phyloP scores from a whole-genome alignment of 2,797 vertebrate genomes.

The Ceryle rudis region DNA sequence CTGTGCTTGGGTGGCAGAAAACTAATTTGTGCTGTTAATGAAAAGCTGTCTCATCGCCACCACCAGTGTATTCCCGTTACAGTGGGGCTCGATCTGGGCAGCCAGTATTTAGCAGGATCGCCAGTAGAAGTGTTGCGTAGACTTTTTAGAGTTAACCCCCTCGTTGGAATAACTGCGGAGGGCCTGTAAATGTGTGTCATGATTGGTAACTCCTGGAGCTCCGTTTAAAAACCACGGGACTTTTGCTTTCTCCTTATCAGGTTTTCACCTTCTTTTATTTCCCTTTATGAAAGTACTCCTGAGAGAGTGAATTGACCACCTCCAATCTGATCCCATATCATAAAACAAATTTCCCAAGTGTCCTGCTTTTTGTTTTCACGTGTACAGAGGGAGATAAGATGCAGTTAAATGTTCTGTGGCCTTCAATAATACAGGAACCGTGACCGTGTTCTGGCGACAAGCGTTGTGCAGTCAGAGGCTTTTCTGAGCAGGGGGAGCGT shows the following conservation, averaged over 20 bases:
- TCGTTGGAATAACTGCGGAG: background rate
- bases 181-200: background rate
- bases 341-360: constrained; percentile 71
- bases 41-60: constrained; percentile 9
- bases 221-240: background rate
- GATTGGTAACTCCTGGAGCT: constrained; percentile 12
- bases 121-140: background rate
- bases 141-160: constrained; percentile 13
- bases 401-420: constrained; percentile 77
- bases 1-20: constrained; percentile 26
- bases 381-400: constrained; percentile 42
- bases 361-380: constrained; percentile 68
- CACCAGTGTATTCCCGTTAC: background rate
- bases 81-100: background rate
- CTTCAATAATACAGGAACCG: constrained; percentile 70
- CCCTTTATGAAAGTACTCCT: background rate
- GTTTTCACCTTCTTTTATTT: constrained; percentile 59
- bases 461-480: constrained; percentile 50
- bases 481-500: constrained; percentile 39
- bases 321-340: constrained; percentile 28
- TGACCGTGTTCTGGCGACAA: constrained; percentile 63
- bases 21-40: constrained; percentile 42
- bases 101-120: constrained; percentile 19
- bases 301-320: constrained; percentile 14
- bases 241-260: background rate